Base-by-base conservation (phyloP, 2,888 invertebrate species). In the Nowickia ferox region DNA sequence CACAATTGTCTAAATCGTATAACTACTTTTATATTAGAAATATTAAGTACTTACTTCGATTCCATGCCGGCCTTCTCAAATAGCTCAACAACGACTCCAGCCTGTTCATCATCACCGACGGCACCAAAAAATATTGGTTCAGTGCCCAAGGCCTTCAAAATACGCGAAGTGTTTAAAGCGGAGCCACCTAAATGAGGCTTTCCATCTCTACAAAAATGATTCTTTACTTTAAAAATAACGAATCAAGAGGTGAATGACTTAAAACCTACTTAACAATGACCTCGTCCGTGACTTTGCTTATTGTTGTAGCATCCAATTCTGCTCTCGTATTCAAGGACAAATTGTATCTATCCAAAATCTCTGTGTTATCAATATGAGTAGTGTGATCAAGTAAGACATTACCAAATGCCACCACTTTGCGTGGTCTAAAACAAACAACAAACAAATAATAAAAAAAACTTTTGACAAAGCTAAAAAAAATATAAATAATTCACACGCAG, bases 101-200 rank as follows among this genome's bases (percentile, higher is more conserved):
- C 94, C 63, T 92, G 91, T 65, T 92, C 89, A 88, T 95, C 94
- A 53, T 92, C 90, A 1, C 94, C 94, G 46, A 94, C 92, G 11
- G 93, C 93, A 2, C 94, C 94, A 87, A 94, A 93, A 88, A 94
- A 94, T 22, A 93, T 81, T 3, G 93, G 87, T 89, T 94, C 93
- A 88, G 89, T 91, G 84, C 92, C 92, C 61, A 92, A 86, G 4
- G 89, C 87, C 71, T 91, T 91, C 4, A 94, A 90, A 66, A 94
- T 93, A 76, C 94, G 91, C 9, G 93, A 88, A 0, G 94, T 93
- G 88, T 94, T 94, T 86, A 94, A 92, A 11, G 93, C 93, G 40
- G 93, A 93, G 2, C 94, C 94, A 9, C 94, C 94, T 17, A 91
- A 89, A 59, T 91, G 89, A 0, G 84, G 69, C 2, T 68, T 66